Evolutionary conservation across 2,113 vertebrate genomes (phyloP).

Genomic region (Catharus minimus): DNA sequence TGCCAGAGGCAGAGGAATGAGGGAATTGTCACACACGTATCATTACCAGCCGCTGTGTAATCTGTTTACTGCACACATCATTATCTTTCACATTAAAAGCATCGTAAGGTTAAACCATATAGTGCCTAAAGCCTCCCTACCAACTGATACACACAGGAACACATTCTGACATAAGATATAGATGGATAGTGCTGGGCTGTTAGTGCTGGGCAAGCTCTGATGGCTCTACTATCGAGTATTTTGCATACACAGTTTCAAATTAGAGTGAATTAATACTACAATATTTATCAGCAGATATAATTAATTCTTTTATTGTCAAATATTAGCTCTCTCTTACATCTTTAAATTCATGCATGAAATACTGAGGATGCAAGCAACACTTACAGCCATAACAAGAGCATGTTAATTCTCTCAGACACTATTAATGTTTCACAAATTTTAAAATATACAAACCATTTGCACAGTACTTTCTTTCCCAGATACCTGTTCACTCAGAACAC

Average conservation of each 20-base stretch:
- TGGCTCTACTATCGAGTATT: conserved; percentile 24
- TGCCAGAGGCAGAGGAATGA: not conserved
- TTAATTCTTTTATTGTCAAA: conserved; percentile 60
- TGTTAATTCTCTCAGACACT: conserved; percentile 36
- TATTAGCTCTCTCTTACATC: conserved; percentile 13
- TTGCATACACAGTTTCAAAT: conserved; percentile 41
- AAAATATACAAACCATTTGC: not conserved
- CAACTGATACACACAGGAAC: not conserved
- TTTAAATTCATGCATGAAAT: conserved; percentile 29
- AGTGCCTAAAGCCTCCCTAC: not conserved
- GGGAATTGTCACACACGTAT: not conserved
- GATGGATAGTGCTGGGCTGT: not conserved
- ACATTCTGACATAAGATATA: not conserved
- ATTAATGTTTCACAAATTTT: conserved; percentile 24
- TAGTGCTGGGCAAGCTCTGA: conserved; percentile 55
- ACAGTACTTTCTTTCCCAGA: conserved; percentile 31
- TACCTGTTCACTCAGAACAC: not conserved
- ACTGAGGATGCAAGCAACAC: conserved; percentile 11
- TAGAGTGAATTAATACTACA: conserved; percentile 34
- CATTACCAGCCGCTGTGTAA: not conserved
- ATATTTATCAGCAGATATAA: conserved; percentile 58
- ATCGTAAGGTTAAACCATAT: conserved; percentile 8
- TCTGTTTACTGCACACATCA: conserved; percentile 27
- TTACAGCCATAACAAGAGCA: conserved; percentile 17
- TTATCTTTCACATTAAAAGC: conserved; percentile 49